phyloP scores from a whole-genome alignment of 2,888 invertebrate genomes.

The Hoplodrina blanda region DNA sequence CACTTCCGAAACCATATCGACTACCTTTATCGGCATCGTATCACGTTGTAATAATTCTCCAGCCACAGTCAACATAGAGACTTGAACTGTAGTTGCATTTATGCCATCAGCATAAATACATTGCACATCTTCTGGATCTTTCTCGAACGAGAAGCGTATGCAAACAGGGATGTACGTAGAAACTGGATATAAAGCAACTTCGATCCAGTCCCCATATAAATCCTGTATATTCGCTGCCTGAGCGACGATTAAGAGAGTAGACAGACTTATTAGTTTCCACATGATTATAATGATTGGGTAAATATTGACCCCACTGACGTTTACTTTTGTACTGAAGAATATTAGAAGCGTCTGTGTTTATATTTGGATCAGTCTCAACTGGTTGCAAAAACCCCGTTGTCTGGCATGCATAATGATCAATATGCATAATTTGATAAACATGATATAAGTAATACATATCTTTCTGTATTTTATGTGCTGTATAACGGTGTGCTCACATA shows the following conservation, averaged over 20 bases:
- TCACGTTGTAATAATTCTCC: background rate
- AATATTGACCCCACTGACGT: background rate
- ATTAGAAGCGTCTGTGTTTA: constrained; percentile 5
- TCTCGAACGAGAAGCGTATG: background rate
- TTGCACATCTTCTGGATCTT: too few relatives aligned
- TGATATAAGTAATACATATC: too few relatives aligned
- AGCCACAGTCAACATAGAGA: too few relatives aligned
- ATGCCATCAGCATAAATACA: too few relatives aligned
- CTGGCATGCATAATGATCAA: background rate
- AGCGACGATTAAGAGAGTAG: constrained; percentile 7
- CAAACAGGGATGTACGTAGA: constrained; percentile 12
- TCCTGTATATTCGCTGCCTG: too few relatives aligned
- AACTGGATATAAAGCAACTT: constrained; percentile 28
- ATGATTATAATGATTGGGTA: constrained; percentile 5
- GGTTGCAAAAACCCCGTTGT: constrained; percentile 10
- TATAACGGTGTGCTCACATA: too few relatives aligned
- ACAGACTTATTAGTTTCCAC: constrained; percentile 35
- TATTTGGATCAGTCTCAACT: constrained; percentile 5
- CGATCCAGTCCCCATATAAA: constrained; percentile 31
- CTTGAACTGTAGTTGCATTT: too few relatives aligned
- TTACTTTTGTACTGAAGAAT: background rate
- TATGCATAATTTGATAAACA: too few relatives aligned
- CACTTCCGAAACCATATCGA: background rate
- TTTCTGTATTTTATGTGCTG: too few relatives aligned
- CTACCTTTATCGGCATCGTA: too few relatives aligned